Conservation (phyloP, 2,888 invertebrate genomes). For the Pristionchus japonicus region DNA sequence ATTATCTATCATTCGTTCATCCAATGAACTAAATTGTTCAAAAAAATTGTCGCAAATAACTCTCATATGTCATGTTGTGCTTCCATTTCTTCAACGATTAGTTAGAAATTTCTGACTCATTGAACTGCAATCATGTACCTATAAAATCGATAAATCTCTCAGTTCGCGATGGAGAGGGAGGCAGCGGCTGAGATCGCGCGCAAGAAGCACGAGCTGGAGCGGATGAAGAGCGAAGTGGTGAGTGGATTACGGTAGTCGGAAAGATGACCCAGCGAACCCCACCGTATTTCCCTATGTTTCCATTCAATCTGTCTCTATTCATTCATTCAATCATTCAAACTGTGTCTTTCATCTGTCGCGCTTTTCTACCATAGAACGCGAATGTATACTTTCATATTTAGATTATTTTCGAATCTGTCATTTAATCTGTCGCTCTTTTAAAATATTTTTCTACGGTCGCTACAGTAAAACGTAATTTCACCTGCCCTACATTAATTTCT, state of each 20-base stretch:
- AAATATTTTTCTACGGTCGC: no score
- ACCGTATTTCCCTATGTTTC: background rate
- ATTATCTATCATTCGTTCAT: no score
- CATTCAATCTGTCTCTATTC: background rate
- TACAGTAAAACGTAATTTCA: no score
- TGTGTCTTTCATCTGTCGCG: background rate
- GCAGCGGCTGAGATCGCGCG: background rate
- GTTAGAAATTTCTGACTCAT: no score
- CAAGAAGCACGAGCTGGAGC: background rate
- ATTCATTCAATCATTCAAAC: background rate
- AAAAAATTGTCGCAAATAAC: no score
- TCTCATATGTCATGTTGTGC: no score
- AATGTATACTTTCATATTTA: background rate
- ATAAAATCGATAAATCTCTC: no score
- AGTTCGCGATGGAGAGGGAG: constrained; percentile 24
- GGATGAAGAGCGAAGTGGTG: constrained; percentile 10
- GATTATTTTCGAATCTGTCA: no score
- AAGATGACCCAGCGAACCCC: background rate
- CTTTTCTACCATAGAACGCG: no score
- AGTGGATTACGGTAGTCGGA: background rate
- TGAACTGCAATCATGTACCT: background rate
- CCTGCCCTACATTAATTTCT: background rate
- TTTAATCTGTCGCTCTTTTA: no score
- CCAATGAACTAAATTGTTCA: no score
- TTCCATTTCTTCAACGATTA: background rate